Percentiles rank a stretch among this genome's conserved stretches.
These are phyloP conservation scores for Micropterix aruncella DNA, from an alignment of 2,888 invertebrate genomes.

Conservation along the genomic window DNA sequence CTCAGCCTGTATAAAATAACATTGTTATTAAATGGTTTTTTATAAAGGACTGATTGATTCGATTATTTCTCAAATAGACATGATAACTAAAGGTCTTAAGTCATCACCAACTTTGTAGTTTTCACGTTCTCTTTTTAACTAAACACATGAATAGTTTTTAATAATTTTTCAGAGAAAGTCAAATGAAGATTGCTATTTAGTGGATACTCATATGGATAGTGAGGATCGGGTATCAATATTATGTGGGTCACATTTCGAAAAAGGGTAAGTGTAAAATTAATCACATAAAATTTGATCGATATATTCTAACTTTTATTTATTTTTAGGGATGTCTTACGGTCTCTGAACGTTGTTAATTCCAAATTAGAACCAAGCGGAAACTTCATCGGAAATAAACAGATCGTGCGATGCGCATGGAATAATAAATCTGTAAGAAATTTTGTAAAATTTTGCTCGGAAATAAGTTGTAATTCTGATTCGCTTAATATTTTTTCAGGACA, in stretches of 20 bases:
- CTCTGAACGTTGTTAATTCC: slow-evolving; percentile 29
- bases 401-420: slow-evolving; percentile 54
- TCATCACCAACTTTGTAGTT: too few species aligned
- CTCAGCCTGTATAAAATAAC: too few species aligned
- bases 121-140: too few species aligned
- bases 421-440: slow-evolving; percentile 40
- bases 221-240: slow-evolving; percentile 40
- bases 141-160: too few species aligned
- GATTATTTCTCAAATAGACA: too few species aligned
- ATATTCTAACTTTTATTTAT: slow-evolving; percentile 1
- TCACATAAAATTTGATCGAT: neutral
- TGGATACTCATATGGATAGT: slow-evolving; percentile 37
- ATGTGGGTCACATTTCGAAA: slow-evolving; percentile 46
- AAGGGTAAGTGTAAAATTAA: slow-evolving; percentile 31
- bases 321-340: slow-evolving; percentile 20
- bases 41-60: too few species aligned
- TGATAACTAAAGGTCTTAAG: too few species aligned
- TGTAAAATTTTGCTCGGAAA: neutral
- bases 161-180: slow-evolving; percentile 42
- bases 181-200: slow-evolving; percentile 47
- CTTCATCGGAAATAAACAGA: slow-evolving; percentile 51
- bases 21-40: too few species aligned
- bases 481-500: slow-evolving; percentile 28
- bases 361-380: slow-evolving; percentile 38
- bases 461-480: slow-evolving; percentile 4